phyloP scores from a whole-genome alignment of 2,797 vertebrate species.

The Sebastes hubbsi region DNA sequence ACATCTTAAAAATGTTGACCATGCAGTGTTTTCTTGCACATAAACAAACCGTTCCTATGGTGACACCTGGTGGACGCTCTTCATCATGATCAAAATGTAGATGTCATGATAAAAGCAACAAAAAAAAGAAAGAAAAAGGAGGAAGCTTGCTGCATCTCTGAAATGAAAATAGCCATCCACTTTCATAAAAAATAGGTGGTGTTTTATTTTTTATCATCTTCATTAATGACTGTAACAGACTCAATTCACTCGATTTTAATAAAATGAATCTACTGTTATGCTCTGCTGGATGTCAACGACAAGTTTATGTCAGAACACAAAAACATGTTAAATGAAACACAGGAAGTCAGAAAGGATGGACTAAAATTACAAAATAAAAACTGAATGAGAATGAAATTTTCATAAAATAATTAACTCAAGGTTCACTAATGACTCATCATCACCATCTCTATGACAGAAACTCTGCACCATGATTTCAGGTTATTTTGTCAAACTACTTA shows the following conservation, averaged over 20 bases:
- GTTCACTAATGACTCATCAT: not conserved
- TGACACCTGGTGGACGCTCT: slow-evolving; percentile 54
- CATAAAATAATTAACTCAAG: not conserved
- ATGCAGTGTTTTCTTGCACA: too few relatives aligned
- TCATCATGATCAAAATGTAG: not conserved
- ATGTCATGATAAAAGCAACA: not conserved
- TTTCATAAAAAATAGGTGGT: not conserved
- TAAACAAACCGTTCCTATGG: slow-evolving; percentile 2
- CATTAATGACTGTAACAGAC: not conserved
- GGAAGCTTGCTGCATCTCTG: not conserved
- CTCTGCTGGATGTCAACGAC: not conserved
- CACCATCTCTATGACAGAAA: not conserved
- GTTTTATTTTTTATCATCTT: not conserved
- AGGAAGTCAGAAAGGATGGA: not conserved
- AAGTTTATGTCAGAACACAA: not conserved
- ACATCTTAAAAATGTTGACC: not conserved
- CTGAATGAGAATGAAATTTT: not conserved
- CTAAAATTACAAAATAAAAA: not conserved
- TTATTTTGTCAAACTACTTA: not conserved
- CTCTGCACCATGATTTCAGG: not conserved
- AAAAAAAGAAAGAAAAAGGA: not conserved
- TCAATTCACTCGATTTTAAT: too few relatives aligned
- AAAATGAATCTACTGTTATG: not conserved
- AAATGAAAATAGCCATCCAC: not conserved
- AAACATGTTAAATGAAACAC: not conserved